phyloP scores from a whole-genome alignment of 2,797 vertebrate species.

The Erpetoichthys calabaricus region DNA sequence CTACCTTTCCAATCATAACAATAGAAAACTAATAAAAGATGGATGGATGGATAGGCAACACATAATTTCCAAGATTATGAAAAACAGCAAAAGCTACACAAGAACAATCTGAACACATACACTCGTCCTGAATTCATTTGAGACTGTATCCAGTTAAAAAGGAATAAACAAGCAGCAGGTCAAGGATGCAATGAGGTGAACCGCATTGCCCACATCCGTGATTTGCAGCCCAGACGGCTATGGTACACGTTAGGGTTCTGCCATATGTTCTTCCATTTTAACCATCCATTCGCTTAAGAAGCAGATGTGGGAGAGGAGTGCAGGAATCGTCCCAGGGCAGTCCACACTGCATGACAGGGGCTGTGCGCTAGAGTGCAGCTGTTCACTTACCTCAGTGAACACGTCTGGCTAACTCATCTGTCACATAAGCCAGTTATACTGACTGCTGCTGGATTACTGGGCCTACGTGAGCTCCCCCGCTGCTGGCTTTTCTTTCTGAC shows the following conservation, averaged over 20 bases:
- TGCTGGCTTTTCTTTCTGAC: no score
- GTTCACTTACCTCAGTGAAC: constrained; percentile 1
- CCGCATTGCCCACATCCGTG: constrained; percentile 41
- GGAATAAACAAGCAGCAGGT: constrained; percentile 21
- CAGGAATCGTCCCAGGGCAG: constrained; percentile 14
- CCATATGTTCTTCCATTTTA: constrained; percentile 50
- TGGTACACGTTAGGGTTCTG: constrained; percentile 25
- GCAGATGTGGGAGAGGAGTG: constrained; percentile 45
- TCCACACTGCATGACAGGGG: constrained; percentile 6
- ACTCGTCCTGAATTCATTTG: no score
- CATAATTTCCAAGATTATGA: no score
- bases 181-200: constrained; percentile 43
- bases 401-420: background rate
- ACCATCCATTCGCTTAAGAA: constrained; percentile 34
- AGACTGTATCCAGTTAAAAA: no score
- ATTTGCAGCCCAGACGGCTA: constrained; percentile 27
- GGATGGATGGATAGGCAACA: no score
- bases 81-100: no score
- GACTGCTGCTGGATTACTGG: no score
- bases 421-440: no score
- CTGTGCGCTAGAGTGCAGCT: background rate
- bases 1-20: no score
- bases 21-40: no score
- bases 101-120: no score
- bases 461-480: no score